phyloP scores from a whole-genome alignment of 2,113 vertebrate genomes.

The Pholis gunnellus region DNA sequence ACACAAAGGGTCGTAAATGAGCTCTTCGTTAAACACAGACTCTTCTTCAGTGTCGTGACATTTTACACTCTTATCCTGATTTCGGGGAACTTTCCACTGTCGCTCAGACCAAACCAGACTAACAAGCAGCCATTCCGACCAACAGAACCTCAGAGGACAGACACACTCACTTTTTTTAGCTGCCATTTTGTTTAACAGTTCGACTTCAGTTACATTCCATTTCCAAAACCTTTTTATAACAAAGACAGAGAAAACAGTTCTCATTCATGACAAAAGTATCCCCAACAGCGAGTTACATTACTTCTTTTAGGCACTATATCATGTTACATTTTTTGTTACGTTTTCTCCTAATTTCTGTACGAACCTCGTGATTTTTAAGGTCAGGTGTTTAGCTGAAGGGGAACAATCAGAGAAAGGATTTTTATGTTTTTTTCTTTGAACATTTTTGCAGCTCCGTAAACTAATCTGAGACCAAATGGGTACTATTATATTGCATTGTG shows the following conservation, averaged over 20 bases:
- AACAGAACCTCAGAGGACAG: slow-evolving; percentile 30
- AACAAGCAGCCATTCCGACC: slow-evolving; percentile 17
- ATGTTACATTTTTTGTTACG: slow-evolving; percentile 33
- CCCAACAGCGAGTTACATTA: slow-evolving; percentile 1
- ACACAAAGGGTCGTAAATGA: slow-evolving; percentile 1
- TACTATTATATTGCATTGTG: slow-evolving; percentile 81
- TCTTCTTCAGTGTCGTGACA: neutral
- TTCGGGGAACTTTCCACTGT: neutral
- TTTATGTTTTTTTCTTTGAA: slow-evolving; percentile 45
- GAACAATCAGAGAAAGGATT: slow-evolving; percentile 10
- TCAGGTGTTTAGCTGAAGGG: slow-evolving; percentile 48
- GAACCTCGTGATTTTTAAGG: slow-evolving; percentile 33
- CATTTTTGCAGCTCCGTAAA: slow-evolving; percentile 66
- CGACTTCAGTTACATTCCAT: slow-evolving; percentile 7
- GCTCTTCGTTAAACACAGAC: slow-evolving; percentile 1
- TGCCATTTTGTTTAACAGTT: slow-evolving; percentile 9
- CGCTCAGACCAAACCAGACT: slow-evolving; percentile 2
- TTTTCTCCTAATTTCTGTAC: slow-evolving; percentile 33
- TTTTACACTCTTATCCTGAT: neutral
- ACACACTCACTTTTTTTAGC: neutral
- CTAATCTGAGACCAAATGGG: slow-evolving; percentile 79
- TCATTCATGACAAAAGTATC: neutral
- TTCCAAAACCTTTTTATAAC: slow-evolving; percentile 12
- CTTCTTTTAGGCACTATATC: slow-evolving; percentile 70
- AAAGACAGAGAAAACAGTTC: neutral